Conservation (phyloP, 2,888 invertebrate species). For the Eupithecia dodoneata region DNA sequence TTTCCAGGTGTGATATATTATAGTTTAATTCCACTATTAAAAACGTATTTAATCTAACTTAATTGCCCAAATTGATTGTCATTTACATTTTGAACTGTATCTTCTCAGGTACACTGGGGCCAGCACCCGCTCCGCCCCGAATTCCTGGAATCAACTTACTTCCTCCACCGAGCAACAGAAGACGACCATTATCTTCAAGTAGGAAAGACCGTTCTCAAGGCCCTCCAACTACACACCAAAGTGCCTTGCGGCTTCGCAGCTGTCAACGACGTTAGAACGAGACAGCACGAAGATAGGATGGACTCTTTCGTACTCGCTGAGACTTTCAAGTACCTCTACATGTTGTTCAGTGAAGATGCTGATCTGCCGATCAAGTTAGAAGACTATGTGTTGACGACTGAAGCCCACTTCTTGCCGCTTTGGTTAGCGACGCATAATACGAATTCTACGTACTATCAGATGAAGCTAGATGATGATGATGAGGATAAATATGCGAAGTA, state of each 20-base stretch:
- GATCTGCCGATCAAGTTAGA: conserved; percentile 93
- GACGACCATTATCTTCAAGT: conserved; percentile 97
- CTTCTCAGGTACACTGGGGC: conserved; percentile 95
- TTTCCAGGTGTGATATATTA: conserved; percentile 92
- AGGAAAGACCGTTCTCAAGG: conserved; percentile 94
- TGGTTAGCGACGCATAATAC: conserved; percentile 88
- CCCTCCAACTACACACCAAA: conserved; percentile 94
- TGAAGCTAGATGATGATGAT: conserved; percentile 77
- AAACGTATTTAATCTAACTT: no score
- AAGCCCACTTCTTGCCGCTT: conserved; percentile 97
- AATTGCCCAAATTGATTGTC: not conserved
- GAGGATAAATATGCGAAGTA: conserved; percentile 75
- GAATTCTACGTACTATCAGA: conserved; percentile 74
- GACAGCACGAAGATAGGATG: conserved; percentile 97
- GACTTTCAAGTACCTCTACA: conserved; percentile 98
- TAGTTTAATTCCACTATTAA: not conserved
- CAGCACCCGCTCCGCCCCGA: conserved; percentile 98
- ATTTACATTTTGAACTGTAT: not conserved
- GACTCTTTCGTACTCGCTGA: conserved; percentile 99
- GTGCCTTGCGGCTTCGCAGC: conserved; percentile 99
- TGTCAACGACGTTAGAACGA: conserved; percentile 96
- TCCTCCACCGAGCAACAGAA: conserved; percentile 96
- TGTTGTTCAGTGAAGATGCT: conserved; percentile 94
- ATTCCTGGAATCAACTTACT: conserved; percentile 99
- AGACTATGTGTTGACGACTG: conserved; percentile 95